Evolutionary conservation across 2,113 vertebrate species (phyloP).

Genomic region (Amazona guildingii): DNA sequence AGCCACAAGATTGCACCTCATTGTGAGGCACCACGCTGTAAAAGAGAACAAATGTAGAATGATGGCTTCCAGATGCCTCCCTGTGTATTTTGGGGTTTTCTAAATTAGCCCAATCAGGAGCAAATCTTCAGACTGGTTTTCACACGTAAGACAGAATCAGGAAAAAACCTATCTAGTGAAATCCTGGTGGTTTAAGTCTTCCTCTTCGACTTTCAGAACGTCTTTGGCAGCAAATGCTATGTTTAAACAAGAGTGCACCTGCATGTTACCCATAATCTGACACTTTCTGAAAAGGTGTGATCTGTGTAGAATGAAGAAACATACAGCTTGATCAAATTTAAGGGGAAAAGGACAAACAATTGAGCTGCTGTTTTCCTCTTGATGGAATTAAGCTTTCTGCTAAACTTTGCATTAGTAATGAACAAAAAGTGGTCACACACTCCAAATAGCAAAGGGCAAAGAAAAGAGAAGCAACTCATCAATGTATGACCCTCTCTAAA

Average conservation of each 20-base stretch:
- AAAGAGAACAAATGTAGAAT: background rate
- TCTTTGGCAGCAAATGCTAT: accelerated
- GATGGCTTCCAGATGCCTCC: background rate
- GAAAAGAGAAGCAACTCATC: slow-evolving; percentile 52
- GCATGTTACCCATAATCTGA: background rate
- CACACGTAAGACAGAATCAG: background rate
- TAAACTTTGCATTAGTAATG: slow-evolving; percentile 43
- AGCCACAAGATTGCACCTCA: accelerated
- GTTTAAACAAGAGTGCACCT: background rate
- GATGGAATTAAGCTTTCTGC: background rate
- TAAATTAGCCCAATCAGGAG: background rate
- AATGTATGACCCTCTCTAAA: slow-evolving; percentile 49
- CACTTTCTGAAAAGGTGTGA: background rate
- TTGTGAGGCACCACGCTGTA: background rate
- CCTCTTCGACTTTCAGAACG: background rate
- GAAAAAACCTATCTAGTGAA: background rate
- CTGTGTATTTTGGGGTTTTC: background rate
- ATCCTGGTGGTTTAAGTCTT: background rate
- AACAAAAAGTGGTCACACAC: slow-evolving; percentile 9
- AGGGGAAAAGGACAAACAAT: background rate
- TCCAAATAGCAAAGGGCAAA: slow-evolving; percentile 62
- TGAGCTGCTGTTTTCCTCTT: background rate
- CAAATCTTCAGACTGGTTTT: background rate
- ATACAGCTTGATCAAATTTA: background rate
- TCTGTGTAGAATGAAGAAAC: background rate